Evolutionary conservation across 1,140 invertebrate species (phyloP).

Genomic region (Potamilus streckersoni): DNA sequence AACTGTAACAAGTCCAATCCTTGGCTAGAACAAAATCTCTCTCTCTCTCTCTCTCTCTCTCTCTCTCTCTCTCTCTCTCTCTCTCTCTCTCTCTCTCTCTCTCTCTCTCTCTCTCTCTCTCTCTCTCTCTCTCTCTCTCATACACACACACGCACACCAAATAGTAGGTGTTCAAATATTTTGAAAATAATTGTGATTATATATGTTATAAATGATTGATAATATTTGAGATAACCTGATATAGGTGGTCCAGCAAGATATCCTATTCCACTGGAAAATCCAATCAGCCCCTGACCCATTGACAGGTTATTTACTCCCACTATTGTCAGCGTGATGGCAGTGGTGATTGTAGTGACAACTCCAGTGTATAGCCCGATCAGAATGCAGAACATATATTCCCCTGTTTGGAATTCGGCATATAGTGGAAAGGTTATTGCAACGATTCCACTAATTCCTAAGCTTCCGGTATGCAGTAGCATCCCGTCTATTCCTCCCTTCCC

Average conservation of each 20-base stretch:
- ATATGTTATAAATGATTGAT: too few relatives aligned
- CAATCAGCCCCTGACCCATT: slow-evolving; percentile 25
- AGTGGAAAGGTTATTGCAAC: slow-evolving; percentile 17
- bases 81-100: too few relatives aligned
- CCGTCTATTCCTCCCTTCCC: neutral
- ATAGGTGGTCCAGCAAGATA: slow-evolving; percentile 32
- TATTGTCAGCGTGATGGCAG: slow-evolving; percentile 28
- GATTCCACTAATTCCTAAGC: slow-evolving; percentile 3
- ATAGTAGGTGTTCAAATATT: too few relatives aligned
- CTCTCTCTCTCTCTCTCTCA: too few relatives aligned
- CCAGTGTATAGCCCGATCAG: slow-evolving; percentile 34
- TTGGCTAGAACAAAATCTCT: too few relatives aligned
- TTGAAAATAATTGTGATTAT: too few relatives aligned
- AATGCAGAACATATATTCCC: slow-evolving; percentile 16
- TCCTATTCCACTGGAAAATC: slow-evolving; percentile 30
- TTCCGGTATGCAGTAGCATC: slow-evolving; percentile 5
- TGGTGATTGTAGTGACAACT: slow-evolving; percentile 26
- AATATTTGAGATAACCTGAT: slow-evolving; percentile 14
- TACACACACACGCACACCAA: too few relatives aligned
- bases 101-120: too few relatives aligned
- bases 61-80: too few relatives aligned
- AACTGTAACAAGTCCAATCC: too few relatives aligned
- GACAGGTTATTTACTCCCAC: slow-evolving; percentile 26
- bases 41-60: too few relatives aligned
- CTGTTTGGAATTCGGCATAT: slow-evolving; percentile 10